phyloP scores from a whole-genome alignment of 1,140 invertebrate species.

The Cydia pomonella region DNA sequence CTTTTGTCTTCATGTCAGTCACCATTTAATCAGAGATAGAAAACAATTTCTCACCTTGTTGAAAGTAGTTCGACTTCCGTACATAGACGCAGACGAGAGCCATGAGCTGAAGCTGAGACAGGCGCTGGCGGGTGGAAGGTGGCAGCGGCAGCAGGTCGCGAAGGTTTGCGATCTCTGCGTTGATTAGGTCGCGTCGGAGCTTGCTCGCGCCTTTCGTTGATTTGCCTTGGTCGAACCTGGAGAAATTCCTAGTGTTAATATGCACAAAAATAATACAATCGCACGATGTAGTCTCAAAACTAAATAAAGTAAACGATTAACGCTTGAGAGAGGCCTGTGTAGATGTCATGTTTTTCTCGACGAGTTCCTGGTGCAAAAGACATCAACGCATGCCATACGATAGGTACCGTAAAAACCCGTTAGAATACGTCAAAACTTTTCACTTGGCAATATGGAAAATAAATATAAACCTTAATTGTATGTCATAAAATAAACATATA shows the following conservation, averaged over 20 bases:
- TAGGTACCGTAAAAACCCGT: too few species aligned
- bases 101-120: constrained; percentile 98
- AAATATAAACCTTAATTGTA: neutral
- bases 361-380: neutral
- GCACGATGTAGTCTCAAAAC: neutral
- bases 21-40: neutral
- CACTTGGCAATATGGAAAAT: neutral
- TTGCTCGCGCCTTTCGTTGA: constrained; percentile 99
- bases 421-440: neutral
- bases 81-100: constrained; percentile 98
- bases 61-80: constrained; percentile 97
- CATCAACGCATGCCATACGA: neutral
- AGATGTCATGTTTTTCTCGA: neutral
- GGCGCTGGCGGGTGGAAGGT: constrained; percentile 94
- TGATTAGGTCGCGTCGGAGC: constrained; percentile 97
- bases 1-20: too few species aligned
- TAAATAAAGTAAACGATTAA: neutral
- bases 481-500: too few species aligned
- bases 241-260: constrained; percentile 51
- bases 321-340: neutral
- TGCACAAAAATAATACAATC: neutral
- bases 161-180: constrained; percentile 96
- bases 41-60: constrained; percentile 86
- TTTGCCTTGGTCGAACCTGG: constrained; percentile 96
- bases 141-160: constrained; percentile 96